Conservation (phyloP, 2,888 invertebrate genomes). For the Baronia brevicornis region DNA sequence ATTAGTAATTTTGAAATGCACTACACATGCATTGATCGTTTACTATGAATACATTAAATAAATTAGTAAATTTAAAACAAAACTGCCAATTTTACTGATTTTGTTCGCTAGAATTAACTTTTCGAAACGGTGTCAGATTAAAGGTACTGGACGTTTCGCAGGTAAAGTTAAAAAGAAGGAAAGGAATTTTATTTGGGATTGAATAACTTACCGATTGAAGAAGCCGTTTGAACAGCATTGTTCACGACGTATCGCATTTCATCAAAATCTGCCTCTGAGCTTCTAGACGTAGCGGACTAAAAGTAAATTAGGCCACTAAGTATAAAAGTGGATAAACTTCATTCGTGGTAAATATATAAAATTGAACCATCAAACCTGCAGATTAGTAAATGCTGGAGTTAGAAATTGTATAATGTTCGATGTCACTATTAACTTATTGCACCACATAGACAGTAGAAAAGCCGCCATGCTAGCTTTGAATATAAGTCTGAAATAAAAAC, state of each 20-base stretch:
- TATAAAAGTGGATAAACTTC: neutral
- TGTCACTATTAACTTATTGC: conserved; percentile 37
- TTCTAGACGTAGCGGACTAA: conserved; percentile 25
- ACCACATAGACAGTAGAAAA: conserved; percentile 44
- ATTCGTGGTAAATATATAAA: neutral
- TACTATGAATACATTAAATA: too few species aligned
- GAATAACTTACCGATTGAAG: conserved; percentile 42
- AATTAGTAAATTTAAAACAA: too few species aligned
- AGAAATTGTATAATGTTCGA: conserved; percentile 35
- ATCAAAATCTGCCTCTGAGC: conserved; percentile 28
- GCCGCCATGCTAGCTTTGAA: conserved; percentile 41
- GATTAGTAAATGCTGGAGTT: conserved; percentile 24
- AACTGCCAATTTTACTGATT: too few species aligned
- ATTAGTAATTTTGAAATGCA: too few species aligned
- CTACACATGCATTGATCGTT: too few species aligned
- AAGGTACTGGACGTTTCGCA: too few species aligned
- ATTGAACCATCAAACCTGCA: conserved; percentile 29
- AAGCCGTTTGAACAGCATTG: conserved; percentile 41
- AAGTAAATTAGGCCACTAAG: conserved; percentile 14
- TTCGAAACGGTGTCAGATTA: too few species aligned
- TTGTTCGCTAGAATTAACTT: too few species aligned
- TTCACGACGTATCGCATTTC: conserved; percentile 36
- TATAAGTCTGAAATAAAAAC: conserved; percentile 38
- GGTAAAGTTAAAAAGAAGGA: too few species aligned
- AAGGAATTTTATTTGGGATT: too few species aligned